Evolutionary conservation across 2,113 vertebrate species (phyloP), one percentile per base, ranked within the genome.

Genomic region (Notothenia rossii): DNA sequence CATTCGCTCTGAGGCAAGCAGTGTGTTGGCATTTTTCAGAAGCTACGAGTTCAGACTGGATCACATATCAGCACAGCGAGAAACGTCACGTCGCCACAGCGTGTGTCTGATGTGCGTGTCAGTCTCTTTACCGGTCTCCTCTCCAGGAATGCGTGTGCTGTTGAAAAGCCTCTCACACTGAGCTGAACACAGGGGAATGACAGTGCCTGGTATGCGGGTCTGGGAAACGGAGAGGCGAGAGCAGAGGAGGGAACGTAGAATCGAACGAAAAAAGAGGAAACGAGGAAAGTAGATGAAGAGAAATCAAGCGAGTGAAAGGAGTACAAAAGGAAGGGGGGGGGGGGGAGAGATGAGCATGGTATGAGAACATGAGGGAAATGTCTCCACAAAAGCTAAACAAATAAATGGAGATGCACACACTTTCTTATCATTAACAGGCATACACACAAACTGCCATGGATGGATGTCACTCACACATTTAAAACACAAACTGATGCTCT

Each of bases 131-230:
- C 95, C 95, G 1, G 93, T 94, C 88, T 96, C 95, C 92, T 94
- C 91, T 94, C 96, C 95, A 72, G 96, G 96, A 87, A 93, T 93
- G 81, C 95, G 94, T 89, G 95, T 95, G 82, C 94, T 96, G 94
- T 94, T 96, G 94, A 96, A 96, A 61, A 96, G 91, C 90, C 96
- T 95, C 92, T 96, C 95, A 94, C 95, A 96, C 89, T 96, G 96
- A 93, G 95, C 94, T 12, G 95, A 88, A 94, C 96, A 96, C 89
- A 96, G 91, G 78, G 95, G 96, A 91, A 96, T 94, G 86, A 93
- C 83, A 82, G 93, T 94, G 88, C 93, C 95, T 56, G 96, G 95
- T 49, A 96, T 87, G 83, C 91, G 93, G 92, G 85, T 96, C 96
- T 96, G 92, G 80, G 84, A 91, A 81, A 91, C 4, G 80, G 59